Percentiles rank a stretch among this genome's conserved stretches.
These are phyloP conservation scores for Ephydatia muelleri DNA, from an alignment of 37 sponge, comb jelly and placozoan species.

Conservation along the genomic window DNA sequence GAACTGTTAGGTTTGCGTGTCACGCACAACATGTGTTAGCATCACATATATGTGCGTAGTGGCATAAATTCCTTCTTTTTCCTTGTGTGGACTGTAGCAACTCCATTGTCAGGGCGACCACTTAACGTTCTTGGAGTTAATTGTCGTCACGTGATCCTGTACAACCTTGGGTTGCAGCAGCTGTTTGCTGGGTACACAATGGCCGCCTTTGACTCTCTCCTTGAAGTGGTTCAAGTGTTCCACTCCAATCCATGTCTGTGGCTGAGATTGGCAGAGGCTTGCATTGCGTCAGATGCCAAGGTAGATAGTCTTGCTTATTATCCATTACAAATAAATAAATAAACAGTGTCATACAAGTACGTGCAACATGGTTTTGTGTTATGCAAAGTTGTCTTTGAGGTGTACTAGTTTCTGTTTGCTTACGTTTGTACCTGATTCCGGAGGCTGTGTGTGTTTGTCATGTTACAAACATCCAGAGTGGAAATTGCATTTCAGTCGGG, in stretches of 20 bases:
- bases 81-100: conserved; percentile 37
- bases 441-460: not conserved
- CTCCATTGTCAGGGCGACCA: conserved; percentile 87
- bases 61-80: not conserved
- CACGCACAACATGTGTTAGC: not conserved
- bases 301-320: conserved; percentile 9
- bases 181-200: conserved; percentile 84
- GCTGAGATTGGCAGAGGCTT: conserved; percentile 94
- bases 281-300: conserved; percentile 75
- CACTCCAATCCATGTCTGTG: conserved; percentile 92
- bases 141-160: conserved; percentile 88
- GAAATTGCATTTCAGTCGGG: too few relatives aligned
- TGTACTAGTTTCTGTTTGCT: too few relatives aligned
- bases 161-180: conserved; percentile 94
- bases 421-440: too few relatives aligned
- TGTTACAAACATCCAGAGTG: not conserved
- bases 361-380: too few relatives aligned
- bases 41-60: not conserved
- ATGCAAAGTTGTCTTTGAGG: too few relatives aligned
- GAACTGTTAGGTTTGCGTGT: not conserved
- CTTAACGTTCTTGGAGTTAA: conserved; percentile 80
- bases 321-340: not conserved
- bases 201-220: conserved; percentile 90
- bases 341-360: not conserved
- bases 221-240: conserved; percentile 90